phyloP scores from a whole-genome alignment of 1,140 invertebrate species.

The Archivesica marissinica region DNA sequence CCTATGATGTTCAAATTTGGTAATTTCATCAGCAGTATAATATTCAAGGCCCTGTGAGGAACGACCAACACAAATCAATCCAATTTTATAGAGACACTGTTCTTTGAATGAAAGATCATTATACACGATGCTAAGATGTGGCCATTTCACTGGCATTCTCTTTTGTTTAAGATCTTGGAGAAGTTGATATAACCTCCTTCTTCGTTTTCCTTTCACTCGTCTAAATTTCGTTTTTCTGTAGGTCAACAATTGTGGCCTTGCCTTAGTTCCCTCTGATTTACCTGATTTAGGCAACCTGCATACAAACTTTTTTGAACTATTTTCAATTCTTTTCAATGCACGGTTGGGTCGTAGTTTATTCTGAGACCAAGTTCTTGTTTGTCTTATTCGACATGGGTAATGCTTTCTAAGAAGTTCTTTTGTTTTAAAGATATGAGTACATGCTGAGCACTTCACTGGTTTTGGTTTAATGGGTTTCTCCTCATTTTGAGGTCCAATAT shows the following conservation, averaged over 20 bases:
- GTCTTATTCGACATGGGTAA: slow-evolving; percentile 55
- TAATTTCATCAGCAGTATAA: slow-evolving; percentile 38
- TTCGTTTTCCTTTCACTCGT: slow-evolving; percentile 54
- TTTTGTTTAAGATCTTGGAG: slow-evolving; percentile 49
- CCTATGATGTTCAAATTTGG: slow-evolving; percentile 52
- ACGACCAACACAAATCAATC: slow-evolving; percentile 44
- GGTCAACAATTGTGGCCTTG: slow-evolving; percentile 43
- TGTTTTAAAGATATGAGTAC: slow-evolving; percentile 45
- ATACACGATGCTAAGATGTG: slow-evolving; percentile 38
- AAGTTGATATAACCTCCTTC: slow-evolving; percentile 40
- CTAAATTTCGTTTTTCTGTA: slow-evolving; percentile 61
- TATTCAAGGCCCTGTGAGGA: slow-evolving; percentile 31
- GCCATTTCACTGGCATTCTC: slow-evolving; percentile 37
- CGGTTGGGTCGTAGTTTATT: slow-evolving; percentile 50
- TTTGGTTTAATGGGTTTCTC: slow-evolving; percentile 36
- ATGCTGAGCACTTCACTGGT: slow-evolving; percentile 37
- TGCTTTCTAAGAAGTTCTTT: slow-evolving; percentile 48
- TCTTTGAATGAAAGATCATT: slow-evolving; percentile 60
- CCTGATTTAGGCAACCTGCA: slow-evolving; percentile 54
- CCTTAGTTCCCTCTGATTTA: slow-evolving; percentile 15
- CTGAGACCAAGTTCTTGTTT: slow-evolving; percentile 57
- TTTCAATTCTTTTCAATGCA: slow-evolving; percentile 47
- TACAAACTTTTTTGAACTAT: slow-evolving; percentile 46
- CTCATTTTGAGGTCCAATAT: not conserved
- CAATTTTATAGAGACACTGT: slow-evolving; percentile 54